Evolutionary conservation across 2,888 invertebrate species (phyloP).

Genomic region (Drosophila greeni): DNA sequence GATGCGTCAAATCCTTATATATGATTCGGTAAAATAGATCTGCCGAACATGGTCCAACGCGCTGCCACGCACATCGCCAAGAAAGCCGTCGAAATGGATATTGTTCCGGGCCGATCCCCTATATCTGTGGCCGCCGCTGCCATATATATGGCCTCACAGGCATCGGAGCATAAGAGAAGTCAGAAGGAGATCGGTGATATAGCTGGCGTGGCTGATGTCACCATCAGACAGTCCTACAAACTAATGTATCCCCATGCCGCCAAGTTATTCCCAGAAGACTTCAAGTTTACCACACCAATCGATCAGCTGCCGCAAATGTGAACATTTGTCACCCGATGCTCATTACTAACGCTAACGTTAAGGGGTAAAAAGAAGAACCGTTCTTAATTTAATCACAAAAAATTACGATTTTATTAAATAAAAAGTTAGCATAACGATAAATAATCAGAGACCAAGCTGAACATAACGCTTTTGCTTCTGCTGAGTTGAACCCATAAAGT

Average conservation of each 20-base stretch:
- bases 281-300: constrained; percentile 95
- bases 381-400: constrained; percentile 39
- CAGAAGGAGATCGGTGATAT: constrained; percentile 99
- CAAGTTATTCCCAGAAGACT: constrained; percentile 96
- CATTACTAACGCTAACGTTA: constrained; percentile 49
- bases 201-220: constrained; percentile 98
- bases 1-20: background rate
- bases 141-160: constrained; percentile 99
- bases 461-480: constrained; percentile 5
- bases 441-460: constrained; percentile 21
- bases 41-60: constrained; percentile 92
- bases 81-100: constrained; percentile 97
- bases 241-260: constrained; percentile 96
- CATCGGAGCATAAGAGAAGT: constrained; percentile 96
- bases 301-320: constrained; percentile 94
- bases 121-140: constrained; percentile 99
- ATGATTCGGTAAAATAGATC: constrained; percentile 59
- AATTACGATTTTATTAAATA: constrained; percentile 46
- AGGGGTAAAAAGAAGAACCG: constrained; percentile 6
- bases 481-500: constrained; percentile 30
- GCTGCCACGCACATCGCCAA: constrained; percentile 98
- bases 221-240: constrained; percentile 97
- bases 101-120: constrained; percentile 98
- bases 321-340: constrained; percentile 51
- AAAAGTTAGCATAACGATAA: constrained; percentile 41